Conservation (phyloP, 2,797 vertebrate genomes). For the Manis pentadactyla region DNA sequence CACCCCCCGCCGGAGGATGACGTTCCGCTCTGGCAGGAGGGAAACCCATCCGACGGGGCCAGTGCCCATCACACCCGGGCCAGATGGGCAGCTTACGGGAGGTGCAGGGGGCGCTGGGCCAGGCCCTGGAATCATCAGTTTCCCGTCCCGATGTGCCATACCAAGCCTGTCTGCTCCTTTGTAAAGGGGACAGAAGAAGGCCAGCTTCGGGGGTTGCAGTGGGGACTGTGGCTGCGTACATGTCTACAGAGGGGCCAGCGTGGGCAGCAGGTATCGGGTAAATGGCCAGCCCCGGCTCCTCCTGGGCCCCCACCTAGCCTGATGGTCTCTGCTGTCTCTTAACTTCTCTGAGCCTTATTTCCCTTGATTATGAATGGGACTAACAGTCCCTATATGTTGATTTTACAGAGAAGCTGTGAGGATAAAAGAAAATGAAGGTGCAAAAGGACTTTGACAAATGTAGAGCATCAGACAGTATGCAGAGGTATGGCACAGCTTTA, state of each 20-base stretch:
- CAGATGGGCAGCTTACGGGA: accelerated
- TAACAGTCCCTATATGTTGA: neutral
- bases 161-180: neutral
- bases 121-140: neutral
- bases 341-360: neutral
- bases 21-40: neutral
- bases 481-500: neutral
- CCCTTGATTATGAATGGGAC: neutral
- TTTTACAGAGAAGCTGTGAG: accelerated
- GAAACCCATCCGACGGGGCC: accelerated
- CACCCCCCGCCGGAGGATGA: neutral
- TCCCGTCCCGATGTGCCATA: neutral
- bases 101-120: neutral
- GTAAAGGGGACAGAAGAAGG: neutral
- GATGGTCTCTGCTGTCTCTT: neutral
- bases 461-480: neutral
- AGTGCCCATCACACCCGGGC: neutral
- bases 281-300: neutral
- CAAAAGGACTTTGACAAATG: neutral
- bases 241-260: neutral
- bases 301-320: neutral
- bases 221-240: neutral
- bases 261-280: accelerated
- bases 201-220: accelerated
- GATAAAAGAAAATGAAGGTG: neutral